phyloP scores from a whole-genome alignment of 2,797 vertebrate species.

The Malurus leucopterus region DNA sequence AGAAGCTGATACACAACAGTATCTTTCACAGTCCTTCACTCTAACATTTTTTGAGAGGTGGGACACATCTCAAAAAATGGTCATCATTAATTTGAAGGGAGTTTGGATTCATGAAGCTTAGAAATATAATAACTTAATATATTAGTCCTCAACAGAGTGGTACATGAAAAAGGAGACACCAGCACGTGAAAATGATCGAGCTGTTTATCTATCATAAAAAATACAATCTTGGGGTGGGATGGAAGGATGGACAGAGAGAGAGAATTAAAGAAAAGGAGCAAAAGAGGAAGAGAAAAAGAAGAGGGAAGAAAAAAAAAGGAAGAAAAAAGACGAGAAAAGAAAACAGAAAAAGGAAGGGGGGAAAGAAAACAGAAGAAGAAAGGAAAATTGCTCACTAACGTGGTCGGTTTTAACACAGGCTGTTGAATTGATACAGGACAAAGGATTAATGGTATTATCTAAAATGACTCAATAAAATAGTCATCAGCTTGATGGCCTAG shows the following conservation, averaged over 20 bases:
- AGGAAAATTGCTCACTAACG: background rate
- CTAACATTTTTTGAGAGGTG: background rate
- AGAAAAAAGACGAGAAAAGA: accelerated
- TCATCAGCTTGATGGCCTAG: background rate
- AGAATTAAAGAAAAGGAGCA: background rate
- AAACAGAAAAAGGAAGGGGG: background rate
- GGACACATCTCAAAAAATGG: background rate
- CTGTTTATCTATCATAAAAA: background rate
- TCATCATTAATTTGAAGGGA: background rate
- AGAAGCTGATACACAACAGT: background rate
- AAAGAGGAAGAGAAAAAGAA: background rate
- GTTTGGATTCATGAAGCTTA: background rate
- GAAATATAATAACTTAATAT: background rate
- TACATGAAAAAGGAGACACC: background rate
- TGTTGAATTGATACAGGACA: background rate
- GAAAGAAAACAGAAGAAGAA: background rate
- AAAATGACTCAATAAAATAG: background rate
- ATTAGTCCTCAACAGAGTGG: background rate
- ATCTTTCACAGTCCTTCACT: background rate
- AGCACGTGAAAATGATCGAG: background rate
- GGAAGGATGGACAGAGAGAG: background rate
- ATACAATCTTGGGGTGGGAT: background rate
- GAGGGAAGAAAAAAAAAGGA: accelerated
- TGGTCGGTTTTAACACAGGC: background rate
- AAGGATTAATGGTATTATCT: background rate